Conservation (phyloP, 2,113 vertebrate genomes). For the Syngnathus floridae region DNA sequence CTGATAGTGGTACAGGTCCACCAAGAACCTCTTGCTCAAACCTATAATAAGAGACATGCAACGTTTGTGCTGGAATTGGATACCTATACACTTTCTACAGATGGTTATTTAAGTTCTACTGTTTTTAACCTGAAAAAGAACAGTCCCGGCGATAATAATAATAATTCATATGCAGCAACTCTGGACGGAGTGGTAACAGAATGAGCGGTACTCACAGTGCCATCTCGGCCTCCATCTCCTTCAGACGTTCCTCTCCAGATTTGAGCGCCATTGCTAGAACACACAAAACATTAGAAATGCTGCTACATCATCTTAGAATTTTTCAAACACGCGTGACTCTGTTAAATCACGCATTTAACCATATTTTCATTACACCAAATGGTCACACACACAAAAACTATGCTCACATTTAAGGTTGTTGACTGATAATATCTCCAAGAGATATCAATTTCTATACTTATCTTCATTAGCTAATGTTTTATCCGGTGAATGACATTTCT, state of each 20-base stretch:
- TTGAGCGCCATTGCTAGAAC: slow-evolving; percentile 71
- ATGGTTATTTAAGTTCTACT: too few relatives aligned
- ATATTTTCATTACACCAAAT: not conserved
- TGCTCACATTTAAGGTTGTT: not conserved
- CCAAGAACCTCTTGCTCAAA: slow-evolving; percentile 91
- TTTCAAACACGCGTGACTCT: not conserved
- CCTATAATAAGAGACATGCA: slow-evolving; percentile 28
- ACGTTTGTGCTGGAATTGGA: not conserved
- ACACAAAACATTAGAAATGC: slow-evolving; percentile 3
- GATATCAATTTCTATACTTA: not conserved
- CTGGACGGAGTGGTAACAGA: too few relatives aligned
- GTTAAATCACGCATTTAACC: not conserved
- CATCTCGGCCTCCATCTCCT: slow-evolving; percentile 95
- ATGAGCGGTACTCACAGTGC: slow-evolving; percentile 77
- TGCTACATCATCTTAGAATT: not conserved
- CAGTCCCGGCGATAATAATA: too few relatives aligned
- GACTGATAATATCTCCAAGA: too few relatives aligned
- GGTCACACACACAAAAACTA: not conserved
- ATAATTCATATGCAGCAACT: too few relatives aligned
- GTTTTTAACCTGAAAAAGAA: too few relatives aligned
- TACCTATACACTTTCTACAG: too few relatives aligned
- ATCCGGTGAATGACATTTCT: not conserved
- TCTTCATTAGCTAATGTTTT: not conserved
- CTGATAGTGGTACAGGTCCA: slow-evolving; percentile 73
- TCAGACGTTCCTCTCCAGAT: slow-evolving; percentile 83